Evolutionary conservation across 2,888 invertebrate genomes (phyloP), one percentile per base, ranked within the genome.

Genomic region (Nasonovia ribisnigri): DNA sequence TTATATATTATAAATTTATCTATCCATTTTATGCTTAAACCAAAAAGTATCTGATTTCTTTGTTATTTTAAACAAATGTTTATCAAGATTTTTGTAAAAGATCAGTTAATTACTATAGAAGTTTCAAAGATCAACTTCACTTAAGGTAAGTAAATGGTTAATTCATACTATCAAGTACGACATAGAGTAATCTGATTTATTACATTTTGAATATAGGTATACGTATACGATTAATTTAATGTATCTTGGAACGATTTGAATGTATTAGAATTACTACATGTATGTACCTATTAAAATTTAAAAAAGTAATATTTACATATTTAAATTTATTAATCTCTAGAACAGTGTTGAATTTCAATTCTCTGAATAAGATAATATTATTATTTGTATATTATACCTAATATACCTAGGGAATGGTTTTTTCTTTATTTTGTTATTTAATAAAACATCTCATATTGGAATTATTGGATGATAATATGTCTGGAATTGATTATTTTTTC

Each of bases 131-230:
- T 84, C 13, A 77, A 92, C 43, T 54, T 46, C 13, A 48, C 8
- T 48, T 84, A 93, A 93, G 93, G 93, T 93, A 93, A 93, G 93
- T 93, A 89, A 84, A 60, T n/a, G 43, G 92, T 84, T 93, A 84
- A 26, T 36, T 86, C 87, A 87, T 92, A 57, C 84, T 84, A 89
- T 20, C 11, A n/a, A 43, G 84, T 54, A 46, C 13, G n/a, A 84
- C 13, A 42, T 24, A 20, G 10, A 57, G 42, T 54, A 77, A 84
- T 84, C 8, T 10, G n/a, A 16, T 91, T 91, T 54, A 84, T 91
- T 57, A 20, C 42, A 42, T 54, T 16, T 88, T 54, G 20, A 57
- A 6, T 67, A 4, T 46, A 46, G n/a, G n/a, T 46, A 46, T 46
- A 10, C 1, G 46, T 60, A 60, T 67, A n/a, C n/a, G n/a, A 13